These are phyloP conservation scores for Crypturellus tataupa DNA, from an alignment of 2,797 vertebrate genomes.

Conservation along the genomic window DNA sequence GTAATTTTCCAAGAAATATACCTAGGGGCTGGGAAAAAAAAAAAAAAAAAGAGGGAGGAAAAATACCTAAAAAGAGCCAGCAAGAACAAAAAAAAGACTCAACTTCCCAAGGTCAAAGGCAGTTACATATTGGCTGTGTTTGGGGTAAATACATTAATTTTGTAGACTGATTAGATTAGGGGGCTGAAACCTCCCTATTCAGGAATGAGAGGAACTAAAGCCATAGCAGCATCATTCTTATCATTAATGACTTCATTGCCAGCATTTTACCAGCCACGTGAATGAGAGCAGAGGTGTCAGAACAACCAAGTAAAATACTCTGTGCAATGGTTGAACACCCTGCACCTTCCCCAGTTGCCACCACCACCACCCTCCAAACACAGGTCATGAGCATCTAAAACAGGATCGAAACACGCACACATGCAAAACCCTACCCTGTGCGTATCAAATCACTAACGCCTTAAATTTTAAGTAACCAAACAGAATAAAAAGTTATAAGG, in stretches of 20 bases:
- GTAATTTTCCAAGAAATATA: neutral
- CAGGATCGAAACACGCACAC: neutral
- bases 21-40: accelerated
- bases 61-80: neutral
- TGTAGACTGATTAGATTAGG: neutral
- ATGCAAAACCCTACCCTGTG: neutral
- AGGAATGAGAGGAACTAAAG: neutral
- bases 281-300: neutral
- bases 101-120: neutral
- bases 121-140: neutral
- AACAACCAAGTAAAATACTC: accelerated
- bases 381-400: neutral
- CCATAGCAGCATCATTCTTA: accelerated
- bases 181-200: neutral
- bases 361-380: neutral
- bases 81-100: neutral
- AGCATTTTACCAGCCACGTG: neutral
- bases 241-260: neutral
- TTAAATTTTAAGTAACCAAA: neutral
- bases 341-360: neutral
- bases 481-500: neutral
- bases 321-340: neutral
- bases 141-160: neutral
- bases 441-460: neutral
- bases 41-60: too few relatives aligned